Conservation (phyloP, 1,140 invertebrate genomes). For the Littorina saxatilis region DNA sequence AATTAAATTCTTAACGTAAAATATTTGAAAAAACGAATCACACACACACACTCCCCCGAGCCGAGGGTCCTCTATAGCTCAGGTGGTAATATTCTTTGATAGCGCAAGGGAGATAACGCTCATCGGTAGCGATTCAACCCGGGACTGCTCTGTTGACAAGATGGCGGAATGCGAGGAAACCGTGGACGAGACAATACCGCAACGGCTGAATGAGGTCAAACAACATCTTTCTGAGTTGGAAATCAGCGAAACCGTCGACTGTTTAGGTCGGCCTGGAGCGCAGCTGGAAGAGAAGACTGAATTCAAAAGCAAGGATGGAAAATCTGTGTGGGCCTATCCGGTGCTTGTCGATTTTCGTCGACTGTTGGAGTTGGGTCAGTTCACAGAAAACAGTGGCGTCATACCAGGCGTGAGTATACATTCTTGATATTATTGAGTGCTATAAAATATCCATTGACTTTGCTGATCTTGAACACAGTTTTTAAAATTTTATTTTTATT, state of each 20-base stretch:
- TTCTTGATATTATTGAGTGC: background rate
- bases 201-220: background rate
- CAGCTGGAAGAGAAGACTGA: constrained; percentile 62
- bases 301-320: constrained; percentile 63
- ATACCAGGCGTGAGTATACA: constrained; percentile 62
- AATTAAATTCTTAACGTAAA: no score
- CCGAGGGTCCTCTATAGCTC: background rate
- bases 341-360: constrained; percentile 69
- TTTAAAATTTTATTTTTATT: no score
- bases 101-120: constrained; percentile 21
- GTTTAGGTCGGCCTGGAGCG: constrained; percentile 58
- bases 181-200: background rate
- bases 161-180: constrained; percentile 56
- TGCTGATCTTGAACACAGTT: no score
- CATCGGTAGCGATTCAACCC: constrained; percentile 55
- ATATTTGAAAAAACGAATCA: no score
- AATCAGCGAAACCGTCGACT: constrained; percentile 39
- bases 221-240: background rate
- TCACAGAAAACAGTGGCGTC: constrained; percentile 48
- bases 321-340: constrained; percentile 58
- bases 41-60: background rate
- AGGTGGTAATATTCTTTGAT: background rate
- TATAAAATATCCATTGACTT: no score
- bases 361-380: constrained; percentile 56
- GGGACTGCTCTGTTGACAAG: constrained; percentile 66